Conservation (phyloP, 2,797 vertebrate genomes). For the Borostomias antarcticus region DNA sequence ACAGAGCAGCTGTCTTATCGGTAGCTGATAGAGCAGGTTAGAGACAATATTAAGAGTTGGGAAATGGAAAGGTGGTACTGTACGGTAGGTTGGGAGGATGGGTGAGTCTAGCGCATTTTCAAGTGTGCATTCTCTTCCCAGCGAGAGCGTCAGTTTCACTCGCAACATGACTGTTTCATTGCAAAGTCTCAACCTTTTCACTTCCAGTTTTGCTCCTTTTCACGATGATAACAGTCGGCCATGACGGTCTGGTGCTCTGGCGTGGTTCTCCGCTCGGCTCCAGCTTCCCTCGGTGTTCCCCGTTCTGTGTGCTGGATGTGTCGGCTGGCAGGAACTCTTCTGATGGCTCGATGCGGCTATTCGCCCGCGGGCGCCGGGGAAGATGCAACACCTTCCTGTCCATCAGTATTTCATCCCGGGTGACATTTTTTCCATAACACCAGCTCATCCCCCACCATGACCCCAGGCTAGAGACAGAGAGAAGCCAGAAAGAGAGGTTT, state of each 20-base stretch:
- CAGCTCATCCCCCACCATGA: conserved; percentile 64
- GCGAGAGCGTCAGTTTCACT: too few species aligned
- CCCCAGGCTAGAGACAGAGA: conserved; percentile 51
- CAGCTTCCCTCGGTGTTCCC: not conserved
- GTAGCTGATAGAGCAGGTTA: too few species aligned
- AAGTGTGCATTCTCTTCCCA: too few species aligned
- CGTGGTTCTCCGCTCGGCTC: conserved; percentile 12
- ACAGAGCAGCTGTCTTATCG: too few species aligned
- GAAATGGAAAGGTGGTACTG: too few species aligned
- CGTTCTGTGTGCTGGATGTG: conserved; percentile 37
- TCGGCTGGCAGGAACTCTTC: conserved; percentile 49
- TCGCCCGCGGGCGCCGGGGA: conserved; percentile 13
- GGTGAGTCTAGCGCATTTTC: too few species aligned
- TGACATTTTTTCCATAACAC: conserved; percentile 58
- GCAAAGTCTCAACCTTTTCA: too few species aligned
- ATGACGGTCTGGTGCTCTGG: conserved; percentile 8
- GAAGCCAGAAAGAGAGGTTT: conserved; percentile 55
- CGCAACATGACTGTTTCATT: too few species aligned
- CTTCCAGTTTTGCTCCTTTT: too few species aligned
- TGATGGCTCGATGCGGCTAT: conserved; percentile 32
- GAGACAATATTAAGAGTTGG: too few species aligned
- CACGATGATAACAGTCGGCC: conserved; percentile 8
- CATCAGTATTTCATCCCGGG: conserved; percentile 68
- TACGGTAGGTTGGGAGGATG: too few species aligned
- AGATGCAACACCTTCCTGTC: conserved; percentile 56